Evolutionary conservation across 1,140 invertebrate species (phyloP).

Genomic region (Cherax destructor): DNA sequence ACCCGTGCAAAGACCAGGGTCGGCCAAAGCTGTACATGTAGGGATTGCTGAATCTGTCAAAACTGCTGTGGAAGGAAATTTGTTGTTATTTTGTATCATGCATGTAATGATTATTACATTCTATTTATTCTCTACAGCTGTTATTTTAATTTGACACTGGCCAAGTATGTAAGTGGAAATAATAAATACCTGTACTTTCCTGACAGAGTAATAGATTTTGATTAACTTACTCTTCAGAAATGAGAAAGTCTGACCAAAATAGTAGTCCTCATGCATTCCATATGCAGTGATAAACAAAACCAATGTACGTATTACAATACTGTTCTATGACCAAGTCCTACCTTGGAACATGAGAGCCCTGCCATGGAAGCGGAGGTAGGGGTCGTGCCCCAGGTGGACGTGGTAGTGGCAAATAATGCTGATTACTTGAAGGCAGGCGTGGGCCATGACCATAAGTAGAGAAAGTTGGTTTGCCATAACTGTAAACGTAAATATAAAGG

Average conservation of each 20-base stretch:
- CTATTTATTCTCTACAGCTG: background rate
- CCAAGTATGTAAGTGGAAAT: background rate
- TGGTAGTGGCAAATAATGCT: background rate
- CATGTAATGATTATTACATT: background rate
- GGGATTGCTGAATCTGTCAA: slow-evolving; percentile 19
- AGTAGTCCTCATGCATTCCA: background rate
- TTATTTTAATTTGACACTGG: background rate
- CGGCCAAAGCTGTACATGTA: background rate
- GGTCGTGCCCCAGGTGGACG: slow-evolving; percentile 10
- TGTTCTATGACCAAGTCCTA: background rate
- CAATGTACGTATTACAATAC: background rate
- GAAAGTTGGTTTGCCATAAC: slow-evolving; percentile 55
- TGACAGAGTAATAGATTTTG: background rate
- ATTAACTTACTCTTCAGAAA: background rate
- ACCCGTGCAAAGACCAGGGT: slow-evolving; percentile 34
- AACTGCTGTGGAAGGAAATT: slow-evolving; percentile 14
- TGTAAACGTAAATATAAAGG: slow-evolving; percentile 58
- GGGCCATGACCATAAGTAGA: slow-evolving; percentile 45
- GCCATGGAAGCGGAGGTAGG: slow-evolving; percentile 18
- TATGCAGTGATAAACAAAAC: background rate
- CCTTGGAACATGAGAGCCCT: slow-evolving; percentile 28
- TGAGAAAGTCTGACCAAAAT: background rate
- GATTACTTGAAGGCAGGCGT: slow-evolving; percentile 25
- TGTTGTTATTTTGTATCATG: background rate
- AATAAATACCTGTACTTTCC: background rate